Evolutionary conservation across 2,113 vertebrate genomes (phyloP).

Genomic region (Tetraodon nigroviridis): DNA sequence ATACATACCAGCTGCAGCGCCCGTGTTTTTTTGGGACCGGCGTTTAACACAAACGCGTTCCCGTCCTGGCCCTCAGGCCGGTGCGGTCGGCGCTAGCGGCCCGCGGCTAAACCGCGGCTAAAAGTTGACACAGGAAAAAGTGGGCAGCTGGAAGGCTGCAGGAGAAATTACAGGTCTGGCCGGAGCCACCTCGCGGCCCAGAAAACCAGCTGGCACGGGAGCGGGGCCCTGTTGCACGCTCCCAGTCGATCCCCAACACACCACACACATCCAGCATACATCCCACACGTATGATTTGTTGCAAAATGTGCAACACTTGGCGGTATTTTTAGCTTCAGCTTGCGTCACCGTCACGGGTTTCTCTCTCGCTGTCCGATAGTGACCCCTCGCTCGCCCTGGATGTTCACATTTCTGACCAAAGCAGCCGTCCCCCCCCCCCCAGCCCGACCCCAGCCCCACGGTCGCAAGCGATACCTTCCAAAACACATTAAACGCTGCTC

Average conservation of each 20-base stretch:
- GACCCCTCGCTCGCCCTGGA: constrained; percentile 16
- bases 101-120: constrained; percentile 64
- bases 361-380: constrained; percentile 27
- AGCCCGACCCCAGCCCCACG: not conserved
- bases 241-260: constrained; percentile 38
- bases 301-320: constrained; percentile 66
- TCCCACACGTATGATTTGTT: constrained; percentile 61
- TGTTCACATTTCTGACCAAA: not conserved
- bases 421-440: not conserved
- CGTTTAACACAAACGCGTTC: constrained; percentile 56
- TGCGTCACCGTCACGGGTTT: constrained; percentile 56
- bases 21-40: constrained; percentile 47
- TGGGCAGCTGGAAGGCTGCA: constrained; percentile 66
- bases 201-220: constrained; percentile 59
- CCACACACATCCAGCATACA: constrained; percentile 14
- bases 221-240: constrained; percentile 59
- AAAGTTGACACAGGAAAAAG: constrained; percentile 75
- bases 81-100: constrained; percentile 55
- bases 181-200: constrained; percentile 48
- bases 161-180: constrained; percentile 74
- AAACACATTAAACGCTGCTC: constrained; percentile 25
- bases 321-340: constrained; percentile 58
- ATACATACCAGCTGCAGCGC: constrained; percentile 29
- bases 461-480: constrained; percentile 32
- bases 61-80: constrained; percentile 52